Evolutionary conservation across 2,797 vertebrate genomes (phyloP).

Genomic region (Eremophila alpestris): DNA sequence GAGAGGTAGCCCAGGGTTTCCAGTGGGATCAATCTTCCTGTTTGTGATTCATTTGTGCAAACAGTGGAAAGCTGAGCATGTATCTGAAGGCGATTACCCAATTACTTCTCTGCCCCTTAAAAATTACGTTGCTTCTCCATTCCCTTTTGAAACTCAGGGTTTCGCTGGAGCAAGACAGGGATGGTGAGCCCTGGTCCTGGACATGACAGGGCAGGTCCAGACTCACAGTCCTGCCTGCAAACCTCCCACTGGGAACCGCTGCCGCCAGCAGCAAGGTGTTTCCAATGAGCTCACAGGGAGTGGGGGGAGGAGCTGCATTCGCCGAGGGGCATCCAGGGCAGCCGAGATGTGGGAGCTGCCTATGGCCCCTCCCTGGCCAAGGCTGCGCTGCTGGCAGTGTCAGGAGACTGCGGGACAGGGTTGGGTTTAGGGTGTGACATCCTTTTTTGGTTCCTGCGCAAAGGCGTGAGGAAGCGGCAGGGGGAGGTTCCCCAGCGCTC

Average conservation of each 20-base stretch:
- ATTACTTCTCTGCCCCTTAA: background rate
- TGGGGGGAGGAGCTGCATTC: background rate
- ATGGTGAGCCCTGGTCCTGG: background rate
- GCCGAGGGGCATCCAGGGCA: background rate
- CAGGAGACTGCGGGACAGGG: background rate
- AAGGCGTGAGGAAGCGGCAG: background rate
- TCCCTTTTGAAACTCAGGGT: background rate
- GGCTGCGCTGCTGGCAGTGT: accelerated
- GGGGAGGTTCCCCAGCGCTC: background rate
- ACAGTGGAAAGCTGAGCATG: background rate
- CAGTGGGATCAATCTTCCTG: background rate
- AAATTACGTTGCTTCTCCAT: background rate
- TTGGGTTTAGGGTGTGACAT: background rate
- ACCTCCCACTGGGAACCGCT: background rate
- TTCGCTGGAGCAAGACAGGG: background rate
- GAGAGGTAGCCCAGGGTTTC: conserved; percentile 5
- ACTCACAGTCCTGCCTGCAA: background rate
- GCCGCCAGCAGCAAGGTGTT: background rate
- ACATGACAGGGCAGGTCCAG: background rate
- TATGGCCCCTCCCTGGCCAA: accelerated
- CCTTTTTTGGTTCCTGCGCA: background rate
- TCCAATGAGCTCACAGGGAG: background rate
- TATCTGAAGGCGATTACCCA: background rate
- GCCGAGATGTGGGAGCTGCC: background rate
- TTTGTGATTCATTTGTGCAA: conserved; percentile 5